Evolutionary conservation across 23 tunicate genomes (phyloP).

Genomic region (Aplidium turbinatum): DNA sequence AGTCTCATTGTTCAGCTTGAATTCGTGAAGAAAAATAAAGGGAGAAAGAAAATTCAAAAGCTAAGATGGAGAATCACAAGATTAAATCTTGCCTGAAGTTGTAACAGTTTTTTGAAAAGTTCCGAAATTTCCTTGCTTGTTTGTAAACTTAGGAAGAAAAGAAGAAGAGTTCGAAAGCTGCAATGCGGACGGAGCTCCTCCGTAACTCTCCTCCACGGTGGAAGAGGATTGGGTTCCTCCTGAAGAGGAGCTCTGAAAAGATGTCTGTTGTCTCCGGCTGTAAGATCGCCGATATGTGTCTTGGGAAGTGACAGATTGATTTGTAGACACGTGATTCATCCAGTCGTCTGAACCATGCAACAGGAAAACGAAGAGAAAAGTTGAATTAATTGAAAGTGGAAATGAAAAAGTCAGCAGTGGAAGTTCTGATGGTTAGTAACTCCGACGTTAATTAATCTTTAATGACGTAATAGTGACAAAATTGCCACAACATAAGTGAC

Average conservation of each 20-base stretch:
- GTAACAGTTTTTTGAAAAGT: slow-evolving; percentile 5
- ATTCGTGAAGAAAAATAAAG: too few species aligned
- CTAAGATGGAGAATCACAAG: too few species aligned
- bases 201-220: slow-evolving; percentile 45
- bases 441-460: too few species aligned
- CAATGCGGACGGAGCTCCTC: slow-evolving; percentile 14
- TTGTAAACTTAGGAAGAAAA: slow-evolving; percentile 56
- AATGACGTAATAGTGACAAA: too few species aligned
- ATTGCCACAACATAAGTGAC: too few species aligned
- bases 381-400: too few species aligned
- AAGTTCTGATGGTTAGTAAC: too few species aligned
- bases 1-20: too few species aligned
- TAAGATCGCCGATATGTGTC: slow-evolving; percentile 58
- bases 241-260: slow-evolving; percentile 42
- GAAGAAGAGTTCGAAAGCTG: slow-evolving; percentile 30
- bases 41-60: too few species aligned
- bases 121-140: slow-evolving; percentile 44
- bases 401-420: too few species aligned
- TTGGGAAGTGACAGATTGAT: slow-evolving; percentile 5
- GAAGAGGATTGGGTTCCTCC: slow-evolving; percentile 49
- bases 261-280: slow-evolving; percentile 63
- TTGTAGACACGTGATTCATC: slow-evolving; percentile 31
- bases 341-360: slow-evolving; percentile 45
- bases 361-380: slow-evolving; percentile 36
- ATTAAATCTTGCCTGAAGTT: neutral